Conservation (phyloP, 2,797 vertebrate species). For the Phataginus tetradactyla region DNA sequence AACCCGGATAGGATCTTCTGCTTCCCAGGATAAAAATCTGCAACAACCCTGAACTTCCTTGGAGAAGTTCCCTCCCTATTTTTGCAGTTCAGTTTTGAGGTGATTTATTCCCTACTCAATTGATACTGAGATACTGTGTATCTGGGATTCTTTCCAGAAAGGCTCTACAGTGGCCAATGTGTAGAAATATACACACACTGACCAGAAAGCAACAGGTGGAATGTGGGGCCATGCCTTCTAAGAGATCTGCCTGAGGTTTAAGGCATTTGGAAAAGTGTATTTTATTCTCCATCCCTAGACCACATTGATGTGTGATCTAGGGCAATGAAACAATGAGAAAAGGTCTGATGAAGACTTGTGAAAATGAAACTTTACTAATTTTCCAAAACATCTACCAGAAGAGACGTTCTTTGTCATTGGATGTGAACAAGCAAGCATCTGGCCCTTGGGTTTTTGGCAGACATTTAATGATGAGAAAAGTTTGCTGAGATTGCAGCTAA, state of each 20-base stretch:
- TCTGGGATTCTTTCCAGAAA: constrained; percentile 47
- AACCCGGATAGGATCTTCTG: no score
- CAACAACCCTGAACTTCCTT: neutral
- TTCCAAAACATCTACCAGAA: neutral
- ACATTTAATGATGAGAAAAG: neutral
- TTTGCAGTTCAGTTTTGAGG: neutral
- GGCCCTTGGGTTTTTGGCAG: neutral
- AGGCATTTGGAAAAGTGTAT: neutral
- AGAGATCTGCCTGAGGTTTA: neutral
- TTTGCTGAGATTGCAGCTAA: neutral
- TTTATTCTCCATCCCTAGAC: neutral
- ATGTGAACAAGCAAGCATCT: neutral
- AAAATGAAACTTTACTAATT: neutral
- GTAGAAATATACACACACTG: neutral
- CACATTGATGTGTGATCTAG: neutral
- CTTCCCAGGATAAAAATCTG: neutral
- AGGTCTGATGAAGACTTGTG: neutral
- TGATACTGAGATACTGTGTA: neutral
- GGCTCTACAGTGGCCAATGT: neutral
- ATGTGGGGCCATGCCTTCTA: neutral
- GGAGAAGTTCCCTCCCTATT: neutral
- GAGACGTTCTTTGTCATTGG: neutral
- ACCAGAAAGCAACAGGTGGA: neutral
- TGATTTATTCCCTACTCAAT: neutral
- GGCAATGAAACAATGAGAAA: neutral